A percentile compares a stretch with the other conserved stretches of the same genome.
These are phyloP conservation scores for Enteromius viviparus DNA, from an alignment of 2,797 vertebrate species.

Conservation along the genomic window DNA sequence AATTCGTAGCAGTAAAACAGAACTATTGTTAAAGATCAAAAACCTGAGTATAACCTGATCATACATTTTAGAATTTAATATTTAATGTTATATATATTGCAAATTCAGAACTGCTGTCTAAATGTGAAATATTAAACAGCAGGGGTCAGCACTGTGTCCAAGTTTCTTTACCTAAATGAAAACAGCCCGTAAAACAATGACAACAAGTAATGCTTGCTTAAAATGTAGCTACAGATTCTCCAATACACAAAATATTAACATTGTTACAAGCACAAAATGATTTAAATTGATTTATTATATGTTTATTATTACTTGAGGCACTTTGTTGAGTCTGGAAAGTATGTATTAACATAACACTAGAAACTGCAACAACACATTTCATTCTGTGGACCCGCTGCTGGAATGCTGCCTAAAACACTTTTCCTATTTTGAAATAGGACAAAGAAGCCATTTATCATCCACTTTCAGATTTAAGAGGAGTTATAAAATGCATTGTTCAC, in stretches of 20 bases:
- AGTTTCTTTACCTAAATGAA: background rate
- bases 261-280: background rate
- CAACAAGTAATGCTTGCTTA: background rate
- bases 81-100: background rate
- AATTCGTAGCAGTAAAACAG: background rate
- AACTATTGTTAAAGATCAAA: background rate
- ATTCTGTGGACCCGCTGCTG: constrained; percentile 36
- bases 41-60: background rate
- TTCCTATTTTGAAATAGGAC: constrained; percentile 19
- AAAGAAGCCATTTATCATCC: constrained; percentile 28
- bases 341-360: constrained; percentile 43
- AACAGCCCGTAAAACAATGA: background rate
- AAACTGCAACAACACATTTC: constrained; percentile 37
- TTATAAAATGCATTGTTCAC: background rate
- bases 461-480: constrained; percentile 20
- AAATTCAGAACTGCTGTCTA: background rate
- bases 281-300: background rate
- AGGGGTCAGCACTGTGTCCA: constrained; percentile 42
- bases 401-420: constrained; percentile 31
- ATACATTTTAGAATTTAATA: background rate
- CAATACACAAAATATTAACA: background rate
- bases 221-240: background rate
- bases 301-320: background rate
- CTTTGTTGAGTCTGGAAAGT: constrained; percentile 31
- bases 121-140: constrained; percentile 14